phyloP scores from a whole-genome alignment of 2,113 vertebrate species.

The Protobothrops flavoviridis region DNA sequence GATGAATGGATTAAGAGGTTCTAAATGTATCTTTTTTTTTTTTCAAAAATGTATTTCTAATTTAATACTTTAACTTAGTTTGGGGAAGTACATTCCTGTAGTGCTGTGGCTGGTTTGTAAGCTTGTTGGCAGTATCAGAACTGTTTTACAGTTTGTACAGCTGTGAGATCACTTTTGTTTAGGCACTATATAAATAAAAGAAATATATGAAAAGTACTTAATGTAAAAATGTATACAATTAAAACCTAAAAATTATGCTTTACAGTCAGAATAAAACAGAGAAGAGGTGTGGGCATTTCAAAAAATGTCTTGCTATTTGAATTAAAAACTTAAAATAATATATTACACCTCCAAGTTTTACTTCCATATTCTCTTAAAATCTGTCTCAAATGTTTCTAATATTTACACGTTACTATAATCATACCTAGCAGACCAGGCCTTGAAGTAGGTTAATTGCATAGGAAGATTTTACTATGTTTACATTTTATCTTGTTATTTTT shows the following conservation, averaged over 20 bases:
- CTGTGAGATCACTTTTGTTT: not conserved
- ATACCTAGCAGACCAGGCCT: conserved; percentile 71
- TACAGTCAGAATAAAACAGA: conserved; percentile 42
- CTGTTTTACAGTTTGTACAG: not conserved
- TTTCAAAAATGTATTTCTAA: not conserved
- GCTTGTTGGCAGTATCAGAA: not conserved
- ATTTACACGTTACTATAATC: conserved; percentile 61
- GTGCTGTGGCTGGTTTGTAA: not conserved
- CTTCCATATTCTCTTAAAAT: conserved; percentile 59
- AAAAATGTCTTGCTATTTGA: conserved; percentile 55
- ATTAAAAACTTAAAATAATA: conserved; percentile 66
- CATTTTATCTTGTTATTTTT: conserved; percentile 69
- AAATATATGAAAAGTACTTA: not conserved
- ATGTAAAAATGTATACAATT: conserved; percentile 20
- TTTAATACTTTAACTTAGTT: not conserved
- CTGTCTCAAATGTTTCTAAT: conserved; percentile 54
- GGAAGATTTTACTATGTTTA: conserved; percentile 74
- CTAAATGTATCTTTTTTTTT: not conserved
- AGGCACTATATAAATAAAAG: conserved; percentile 2
- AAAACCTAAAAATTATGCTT: not conserved
- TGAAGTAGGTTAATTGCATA: conserved; percentile 73
- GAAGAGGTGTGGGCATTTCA: conserved; percentile 36
- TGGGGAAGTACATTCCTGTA: not conserved
- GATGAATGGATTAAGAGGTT: not conserved
- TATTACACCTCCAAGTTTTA: conserved; percentile 68